These are phyloP conservation scores for Arrhamphus sclerolepis DNA, from an alignment of 2,797 vertebrate species.

Conservation along the genomic window DNA sequence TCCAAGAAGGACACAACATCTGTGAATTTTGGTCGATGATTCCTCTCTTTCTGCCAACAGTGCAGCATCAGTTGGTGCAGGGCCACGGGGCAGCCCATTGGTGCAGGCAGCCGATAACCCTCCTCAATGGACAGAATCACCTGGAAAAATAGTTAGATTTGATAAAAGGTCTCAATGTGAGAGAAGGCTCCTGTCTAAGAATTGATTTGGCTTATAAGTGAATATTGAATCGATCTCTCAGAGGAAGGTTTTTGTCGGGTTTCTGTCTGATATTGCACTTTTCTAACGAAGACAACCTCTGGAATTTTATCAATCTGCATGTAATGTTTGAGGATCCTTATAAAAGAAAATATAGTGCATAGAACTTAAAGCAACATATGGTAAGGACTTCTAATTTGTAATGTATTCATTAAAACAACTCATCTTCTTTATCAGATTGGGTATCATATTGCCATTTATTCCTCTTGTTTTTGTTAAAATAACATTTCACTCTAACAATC, in stretches of 20 bases:
- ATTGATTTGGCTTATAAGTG: conserved; percentile 1
- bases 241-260: not conserved
- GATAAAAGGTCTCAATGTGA: conserved; percentile 1
- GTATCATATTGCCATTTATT: not conserved
- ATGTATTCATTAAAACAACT: not conserved
- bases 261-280: not conserved
- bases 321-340: too few relatives aligned
- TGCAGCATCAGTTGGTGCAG: conserved; percentile 97
- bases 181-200: conserved; percentile 1
- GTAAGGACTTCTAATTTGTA: not conserved
- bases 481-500: conserved; percentile 1
- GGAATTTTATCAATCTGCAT: too few relatives aligned
- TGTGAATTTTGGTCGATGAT: conserved; percentile 93
- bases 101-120: conserved; percentile 95
- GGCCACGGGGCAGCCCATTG: conserved; percentile 95
- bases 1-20: conserved; percentile 95
- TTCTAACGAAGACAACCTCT: not conserved
- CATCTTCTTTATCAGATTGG: not conserved
- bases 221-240: conserved; percentile 1
- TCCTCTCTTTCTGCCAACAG: conserved; percentile 98
- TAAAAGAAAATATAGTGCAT: not conserved
- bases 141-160: conserved; percentile 65
- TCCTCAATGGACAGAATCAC: conserved; percentile 97
- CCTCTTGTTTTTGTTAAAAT: not conserved
- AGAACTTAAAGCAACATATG: not conserved